phyloP scores from a whole-genome alignment of 2,113 vertebrate genomes.

The Neotragus moschatus region DNA sequence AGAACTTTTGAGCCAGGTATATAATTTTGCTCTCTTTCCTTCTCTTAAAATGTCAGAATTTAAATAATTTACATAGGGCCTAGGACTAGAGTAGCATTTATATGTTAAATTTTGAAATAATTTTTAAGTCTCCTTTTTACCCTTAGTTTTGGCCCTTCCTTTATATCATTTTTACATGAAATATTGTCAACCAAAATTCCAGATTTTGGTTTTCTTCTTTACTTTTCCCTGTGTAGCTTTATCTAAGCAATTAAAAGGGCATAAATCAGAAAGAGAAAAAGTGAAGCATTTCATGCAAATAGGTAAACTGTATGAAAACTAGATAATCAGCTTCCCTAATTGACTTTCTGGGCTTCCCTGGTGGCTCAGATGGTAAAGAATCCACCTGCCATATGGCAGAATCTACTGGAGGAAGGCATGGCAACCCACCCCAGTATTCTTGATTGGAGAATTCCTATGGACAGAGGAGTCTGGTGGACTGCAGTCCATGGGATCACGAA shows the following conservation, averaged over 20 bases:
- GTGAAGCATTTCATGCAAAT: neutral
- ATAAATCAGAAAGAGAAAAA: conserved; percentile 4
- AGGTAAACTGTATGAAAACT: conserved; percentile 9
- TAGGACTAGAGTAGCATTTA: neutral
- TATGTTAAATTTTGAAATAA: conserved; percentile 6
- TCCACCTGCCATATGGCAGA: neutral
- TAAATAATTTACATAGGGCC: neutral
- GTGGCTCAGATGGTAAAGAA: neutral
- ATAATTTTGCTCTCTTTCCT: conserved; percentile 14
- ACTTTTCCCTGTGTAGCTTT: neutral
- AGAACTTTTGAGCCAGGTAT: neutral
- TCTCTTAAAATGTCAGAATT: conserved; percentile 19
- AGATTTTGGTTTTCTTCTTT: conserved; percentile 28
- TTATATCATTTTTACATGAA: neutral
- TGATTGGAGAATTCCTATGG: neutral
- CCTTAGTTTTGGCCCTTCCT: conserved; percentile 24
- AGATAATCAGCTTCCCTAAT: neutral
- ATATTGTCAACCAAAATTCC: neutral
- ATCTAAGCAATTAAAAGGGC: neutral
- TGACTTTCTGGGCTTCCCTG: neutral
- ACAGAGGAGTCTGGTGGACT: neutral
- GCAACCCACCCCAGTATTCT: neutral
- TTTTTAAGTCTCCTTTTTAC: neutral
- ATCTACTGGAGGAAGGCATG: neutral
- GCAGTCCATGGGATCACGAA: neutral